phyloP scores from a whole-genome alignment of 1,140 invertebrate genomes.

The Achroia grisella region DNA sequence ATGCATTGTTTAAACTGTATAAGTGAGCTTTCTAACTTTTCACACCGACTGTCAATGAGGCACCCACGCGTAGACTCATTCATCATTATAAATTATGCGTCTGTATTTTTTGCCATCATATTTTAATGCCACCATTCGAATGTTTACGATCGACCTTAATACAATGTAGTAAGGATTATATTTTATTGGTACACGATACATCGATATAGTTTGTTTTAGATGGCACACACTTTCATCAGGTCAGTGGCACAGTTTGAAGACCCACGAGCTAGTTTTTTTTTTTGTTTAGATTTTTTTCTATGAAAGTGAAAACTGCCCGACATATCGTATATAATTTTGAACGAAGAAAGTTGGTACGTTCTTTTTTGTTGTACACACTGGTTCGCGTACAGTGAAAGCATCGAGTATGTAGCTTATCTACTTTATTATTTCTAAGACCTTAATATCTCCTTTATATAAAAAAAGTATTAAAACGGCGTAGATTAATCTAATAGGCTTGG shows the following conservation, averaged over 20 bases:
- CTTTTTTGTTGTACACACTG: background rate
- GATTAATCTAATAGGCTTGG: too few species aligned
- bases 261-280: constrained; percentile 9
- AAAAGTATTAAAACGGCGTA: too few species aligned
- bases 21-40: constrained; percentile 6
- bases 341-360: background rate
- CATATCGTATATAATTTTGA: constrained; percentile 5
- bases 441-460: too few species aligned
- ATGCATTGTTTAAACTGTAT: too few species aligned
- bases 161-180: constrained; percentile 11
- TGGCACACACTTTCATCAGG: constrained; percentile 28
- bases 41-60: background rate
- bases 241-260: constrained; percentile 29
- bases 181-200: constrained; percentile 8
- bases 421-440: too few species aligned
- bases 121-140: constrained; percentile 11
- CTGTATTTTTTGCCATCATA: constrained; percentile 21
- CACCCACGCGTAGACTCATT: constrained; percentile 15
- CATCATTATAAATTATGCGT: constrained; percentile 31
- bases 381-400: too few species aligned
- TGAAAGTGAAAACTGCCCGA: constrained; percentile 28
- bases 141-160: constrained; percentile 10
- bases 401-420: too few species aligned
- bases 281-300: constrained; percentile 20
- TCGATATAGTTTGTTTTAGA: constrained; percentile 2